phyloP scores from a whole-genome alignment of 2,888 invertebrate genomes.

The Osmoderma eremita region DNA sequence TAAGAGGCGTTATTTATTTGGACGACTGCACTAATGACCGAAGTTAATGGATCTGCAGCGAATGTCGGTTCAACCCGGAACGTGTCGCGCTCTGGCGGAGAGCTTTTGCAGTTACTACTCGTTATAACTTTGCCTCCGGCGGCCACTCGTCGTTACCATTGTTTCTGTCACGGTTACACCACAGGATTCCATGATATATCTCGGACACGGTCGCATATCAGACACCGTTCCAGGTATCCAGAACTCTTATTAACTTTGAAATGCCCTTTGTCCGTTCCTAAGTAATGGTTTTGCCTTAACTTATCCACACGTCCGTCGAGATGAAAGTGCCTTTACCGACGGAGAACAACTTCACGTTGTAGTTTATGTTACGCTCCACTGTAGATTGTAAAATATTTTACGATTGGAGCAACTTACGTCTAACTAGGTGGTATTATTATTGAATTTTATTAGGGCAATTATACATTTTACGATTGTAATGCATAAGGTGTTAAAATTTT shows the following conservation, averaged over 20 bases:
- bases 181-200: constrained; percentile 34
- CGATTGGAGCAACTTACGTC: neutral
- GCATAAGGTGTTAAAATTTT: neutral
- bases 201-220: constrained; percentile 24
- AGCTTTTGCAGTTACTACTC: constrained; percentile 37
- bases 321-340: constrained; percentile 5
- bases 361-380: neutral
- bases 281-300: constrained; percentile 14
- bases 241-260: constrained; percentile 31
- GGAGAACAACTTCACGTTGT: neutral
- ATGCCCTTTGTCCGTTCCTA: constrained; percentile 11
- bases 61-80: constrained; percentile 33
- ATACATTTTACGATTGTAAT: constrained; percentile 1
- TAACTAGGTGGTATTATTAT: constrained; percentile 15
- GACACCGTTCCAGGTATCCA: constrained; percentile 24
- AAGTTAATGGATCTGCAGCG: constrained; percentile 45
- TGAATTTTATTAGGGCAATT: constrained; percentile 11
- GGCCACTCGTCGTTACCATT: constrained; percentile 33
- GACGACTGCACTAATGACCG: constrained; percentile 45
- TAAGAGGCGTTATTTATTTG: constrained; percentile 42
- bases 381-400: constrained; percentile 22
- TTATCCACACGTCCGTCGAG: neutral
- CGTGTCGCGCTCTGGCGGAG: constrained; percentile 36
- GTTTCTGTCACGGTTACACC: constrained; percentile 37
- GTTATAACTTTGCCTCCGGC: constrained; percentile 37